Conservation (phyloP, 2,888 invertebrate genomes). For the Zygogramma bicolorata region DNA sequence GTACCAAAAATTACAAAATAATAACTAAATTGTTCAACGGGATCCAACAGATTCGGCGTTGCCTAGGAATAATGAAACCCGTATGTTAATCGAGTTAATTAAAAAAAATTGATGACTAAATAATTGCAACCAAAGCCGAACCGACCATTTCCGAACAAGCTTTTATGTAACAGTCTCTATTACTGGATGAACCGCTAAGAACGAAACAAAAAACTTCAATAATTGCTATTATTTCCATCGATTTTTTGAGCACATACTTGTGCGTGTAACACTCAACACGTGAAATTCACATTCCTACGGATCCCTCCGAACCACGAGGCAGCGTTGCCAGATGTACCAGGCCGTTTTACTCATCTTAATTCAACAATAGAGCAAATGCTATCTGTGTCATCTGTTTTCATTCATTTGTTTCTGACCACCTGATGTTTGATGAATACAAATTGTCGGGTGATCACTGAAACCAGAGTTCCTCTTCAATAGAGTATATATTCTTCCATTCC, state of each 20-base stretch:
- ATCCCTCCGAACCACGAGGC: slow-evolving; percentile 39
- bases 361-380: too few species aligned
- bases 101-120: slow-evolving; percentile 32
- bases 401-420: too few species aligned
- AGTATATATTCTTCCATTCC: too few species aligned
- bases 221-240: slow-evolving; percentile 56
- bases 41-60: not conserved
- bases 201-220: slow-evolving; percentile 47
- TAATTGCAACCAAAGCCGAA: slow-evolving; percentile 37
- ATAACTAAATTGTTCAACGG: not conserved
- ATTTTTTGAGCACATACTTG: slow-evolving; percentile 51
- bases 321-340: slow-evolving; percentile 19
- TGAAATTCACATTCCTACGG: slow-evolving; percentile 55
- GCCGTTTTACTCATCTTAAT: not conserved
- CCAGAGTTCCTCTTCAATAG: too few species aligned
- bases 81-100: slow-evolving; percentile 13
- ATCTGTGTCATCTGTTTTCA: too few species aligned
- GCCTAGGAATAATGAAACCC: not conserved
- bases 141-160: slow-evolving; percentile 29
- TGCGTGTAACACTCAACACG: slow-evolving; percentile 52
- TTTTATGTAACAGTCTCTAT: slow-evolving; percentile 33
- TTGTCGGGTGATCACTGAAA: too few species aligned
- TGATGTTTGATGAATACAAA: too few species aligned
- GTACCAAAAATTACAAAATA: not conserved
- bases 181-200: slow-evolving; percentile 47